phyloP scores from a whole-genome alignment of 2,113 vertebrate genomes.

The Trogon surrucura region DNA sequence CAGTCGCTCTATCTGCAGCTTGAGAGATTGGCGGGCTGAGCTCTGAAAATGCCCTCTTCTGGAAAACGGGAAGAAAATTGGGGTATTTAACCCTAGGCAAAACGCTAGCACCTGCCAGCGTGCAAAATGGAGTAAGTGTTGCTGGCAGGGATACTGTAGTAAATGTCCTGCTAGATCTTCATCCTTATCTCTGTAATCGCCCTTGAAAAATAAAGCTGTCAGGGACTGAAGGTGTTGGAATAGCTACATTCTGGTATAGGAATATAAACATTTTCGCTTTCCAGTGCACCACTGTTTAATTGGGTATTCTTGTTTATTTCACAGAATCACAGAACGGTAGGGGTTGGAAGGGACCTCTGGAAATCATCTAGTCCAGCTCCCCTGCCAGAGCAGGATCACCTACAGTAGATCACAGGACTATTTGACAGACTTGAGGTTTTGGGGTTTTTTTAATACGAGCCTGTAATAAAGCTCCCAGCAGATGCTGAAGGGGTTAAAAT shows the following conservation, averaged over 20 bases:
- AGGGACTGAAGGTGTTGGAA: fast-evolving
- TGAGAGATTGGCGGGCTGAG: fast-evolving
- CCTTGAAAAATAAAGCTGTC: background rate
- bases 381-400: too few relatives aligned
- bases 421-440: background rate
- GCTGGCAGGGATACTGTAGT: background rate
- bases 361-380: too few relatives aligned
- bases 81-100: background rate
- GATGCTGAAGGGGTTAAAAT: background rate
- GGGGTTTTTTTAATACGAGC: background rate
- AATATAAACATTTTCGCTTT: background rate
- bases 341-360: too few relatives aligned
- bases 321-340: background rate
- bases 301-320: background rate
- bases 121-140: background rate
- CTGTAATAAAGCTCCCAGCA: background rate
- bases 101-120: background rate
- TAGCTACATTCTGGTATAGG: background rate
- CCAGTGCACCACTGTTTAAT: background rate
- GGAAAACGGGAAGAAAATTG: fast-evolving
- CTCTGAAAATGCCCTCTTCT: fast-evolving
- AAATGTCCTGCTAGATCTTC: background rate
- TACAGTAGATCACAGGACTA: too few relatives aligned
- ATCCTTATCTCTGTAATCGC: background rate
- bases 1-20: background rate